These are phyloP conservation scores for Montipora sp. DNA, from an alignment of 64 coral and sea anemone species.

Conservation along the genomic window DNA sequence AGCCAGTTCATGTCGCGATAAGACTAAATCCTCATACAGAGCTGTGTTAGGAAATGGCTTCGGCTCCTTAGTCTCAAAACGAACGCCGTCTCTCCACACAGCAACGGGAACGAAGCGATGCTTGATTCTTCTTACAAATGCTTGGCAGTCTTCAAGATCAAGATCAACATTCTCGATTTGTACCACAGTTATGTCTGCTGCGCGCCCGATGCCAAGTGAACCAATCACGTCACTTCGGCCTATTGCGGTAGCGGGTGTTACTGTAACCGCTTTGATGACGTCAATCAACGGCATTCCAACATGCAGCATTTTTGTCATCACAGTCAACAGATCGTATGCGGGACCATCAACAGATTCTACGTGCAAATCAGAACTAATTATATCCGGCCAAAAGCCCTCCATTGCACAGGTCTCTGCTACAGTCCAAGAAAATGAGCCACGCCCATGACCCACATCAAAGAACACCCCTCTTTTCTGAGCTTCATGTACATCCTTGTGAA, in stretches of 20 bases:
- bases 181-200: slow-evolving; percentile 78
- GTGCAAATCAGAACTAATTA: slow-evolving; percentile 93
- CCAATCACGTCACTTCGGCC: slow-evolving; percentile 66
- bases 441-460: slow-evolving; percentile 93
- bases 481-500: slow-evolving; percentile 57
- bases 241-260: slow-evolving; percentile 74
- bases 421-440: slow-evolving; percentile 89
- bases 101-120: slow-evolving; percentile 61
- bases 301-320: slow-evolving; percentile 86
- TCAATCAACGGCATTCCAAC: slow-evolving; percentile 86
- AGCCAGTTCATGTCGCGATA: not conserved
- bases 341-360: slow-evolving; percentile 57
- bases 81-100: slow-evolving; percentile 75
- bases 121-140: slow-evolving; percentile 49
- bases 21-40: not conserved
- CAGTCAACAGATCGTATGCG: slow-evolving; percentile 81
- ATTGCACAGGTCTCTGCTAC: slow-evolving; percentile 86
- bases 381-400: slow-evolving; percentile 89
- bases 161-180: slow-evolving; percentile 59
- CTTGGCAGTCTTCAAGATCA: slow-evolving; percentile 84
- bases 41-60: slow-evolving; percentile 54
- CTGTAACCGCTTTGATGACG: slow-evolving; percentile 77
- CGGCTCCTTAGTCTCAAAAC: not conserved
- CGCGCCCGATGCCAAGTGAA: slow-evolving; percentile 4
- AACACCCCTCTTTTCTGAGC: slow-evolving; percentile 76